A percentile compares a stretch with the other conserved stretches of the same genome.
Conservation (phyloP, 2,113 vertebrate species). For the Fregetta grallaria region DNA sequence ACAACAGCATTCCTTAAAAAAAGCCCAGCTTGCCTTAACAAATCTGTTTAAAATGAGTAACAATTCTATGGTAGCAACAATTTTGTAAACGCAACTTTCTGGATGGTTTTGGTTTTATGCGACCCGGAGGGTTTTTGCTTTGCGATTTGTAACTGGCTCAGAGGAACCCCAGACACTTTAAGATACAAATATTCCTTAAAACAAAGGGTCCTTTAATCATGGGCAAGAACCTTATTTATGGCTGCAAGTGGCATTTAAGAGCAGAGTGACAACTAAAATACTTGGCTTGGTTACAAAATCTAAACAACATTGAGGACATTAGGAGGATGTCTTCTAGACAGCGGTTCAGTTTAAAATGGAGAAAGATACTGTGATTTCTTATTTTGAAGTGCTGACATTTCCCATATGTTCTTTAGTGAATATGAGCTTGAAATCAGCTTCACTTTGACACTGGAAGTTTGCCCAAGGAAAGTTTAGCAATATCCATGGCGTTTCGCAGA, state of each 20-base stretch:
- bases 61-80: neutral
- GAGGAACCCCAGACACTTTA: neutral
- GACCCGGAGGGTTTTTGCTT: neutral
- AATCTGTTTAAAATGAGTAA: neutral
- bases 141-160: neutral
- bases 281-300: constrained; percentile 11
- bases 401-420: constrained; percentile 51
- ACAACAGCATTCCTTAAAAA: neutral
- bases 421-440: constrained; percentile 39
- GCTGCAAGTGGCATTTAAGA: constrained; percentile 54
- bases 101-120: neutral
- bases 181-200: constrained; percentile 25
- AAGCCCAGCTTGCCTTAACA: neutral
- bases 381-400: constrained; percentile 50
- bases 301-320: neutral
- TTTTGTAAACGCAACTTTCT: neutral
- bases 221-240: constrained; percentile 4
- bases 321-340: neutral
- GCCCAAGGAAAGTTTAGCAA: constrained; percentile 38
- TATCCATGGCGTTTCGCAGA: neutral
- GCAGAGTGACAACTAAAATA: constrained; percentile 51
- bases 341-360: neutral
- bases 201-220: constrained; percentile 50
- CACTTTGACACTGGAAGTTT: constrained; percentile 45
- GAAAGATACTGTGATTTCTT: constrained; percentile 6